Percentiles rank a stretch among this genome's conserved stretches.
These are phyloP conservation scores for Branchellion lobata DNA, from an alignment of 2,888 invertebrate species.

Conservation along the genomic window DNA sequence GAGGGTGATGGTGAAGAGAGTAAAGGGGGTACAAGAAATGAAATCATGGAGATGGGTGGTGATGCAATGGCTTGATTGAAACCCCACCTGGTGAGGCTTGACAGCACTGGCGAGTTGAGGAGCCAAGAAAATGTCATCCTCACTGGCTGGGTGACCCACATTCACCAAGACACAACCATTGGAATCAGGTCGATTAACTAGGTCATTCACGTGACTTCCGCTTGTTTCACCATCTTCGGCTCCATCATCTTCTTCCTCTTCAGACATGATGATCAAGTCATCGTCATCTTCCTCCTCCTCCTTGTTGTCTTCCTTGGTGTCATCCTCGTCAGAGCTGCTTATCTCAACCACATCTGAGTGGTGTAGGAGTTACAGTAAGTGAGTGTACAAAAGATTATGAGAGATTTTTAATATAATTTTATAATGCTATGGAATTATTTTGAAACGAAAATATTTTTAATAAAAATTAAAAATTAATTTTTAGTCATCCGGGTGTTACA, in stretches of 20 bases:
- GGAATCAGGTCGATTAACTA: constrained; percentile 84
- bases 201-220: constrained; percentile 84
- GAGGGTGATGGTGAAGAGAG: too few relatives aligned
- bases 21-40: too few relatives aligned
- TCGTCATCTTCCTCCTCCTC: constrained; percentile 59
- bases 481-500: too few relatives aligned
- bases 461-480: too few relatives aligned
- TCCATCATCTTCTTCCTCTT: constrained; percentile 63
- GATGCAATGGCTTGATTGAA: too few relatives aligned
- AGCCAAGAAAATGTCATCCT: constrained; percentile 86
- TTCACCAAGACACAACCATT: constrained; percentile 88
- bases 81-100: constrained; percentile 85
- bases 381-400: constrained; percentile 22
- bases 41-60: too few relatives aligned
- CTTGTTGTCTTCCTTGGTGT: constrained; percentile 65
- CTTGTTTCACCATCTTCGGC: constrained; percentile 87
- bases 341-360: constrained; percentile 54
- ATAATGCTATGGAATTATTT: background rate
- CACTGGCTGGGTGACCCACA: constrained; percentile 85
- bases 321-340: constrained; percentile 68
- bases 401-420: constrained; percentile 3
- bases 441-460: too few relatives aligned
- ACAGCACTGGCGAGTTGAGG: constrained; percentile 83
- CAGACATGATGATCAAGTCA: constrained; percentile 49
- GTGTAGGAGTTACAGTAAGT: background rate